Conservation (phyloP, 2,888 invertebrate genomes). For the Malachius bipustulatus region DNA sequence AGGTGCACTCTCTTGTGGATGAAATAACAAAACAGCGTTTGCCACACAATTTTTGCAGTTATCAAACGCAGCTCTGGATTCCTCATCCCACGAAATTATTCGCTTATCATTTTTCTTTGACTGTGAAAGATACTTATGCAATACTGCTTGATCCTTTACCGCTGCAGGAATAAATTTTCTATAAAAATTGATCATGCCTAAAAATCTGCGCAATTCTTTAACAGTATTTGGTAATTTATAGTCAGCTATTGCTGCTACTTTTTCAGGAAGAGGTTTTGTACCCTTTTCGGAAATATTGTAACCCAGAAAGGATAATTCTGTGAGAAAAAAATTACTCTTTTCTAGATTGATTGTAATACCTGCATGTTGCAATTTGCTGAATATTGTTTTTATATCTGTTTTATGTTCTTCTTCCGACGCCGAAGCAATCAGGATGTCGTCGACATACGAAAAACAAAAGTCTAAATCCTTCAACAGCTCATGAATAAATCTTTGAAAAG, state of each 20-base stretch:
- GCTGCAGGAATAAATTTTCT: constrained; percentile 13
- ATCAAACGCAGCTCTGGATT: constrained; percentile 7
- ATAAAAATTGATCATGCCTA: too few relatives aligned
- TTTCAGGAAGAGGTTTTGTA: constrained; percentile 21
- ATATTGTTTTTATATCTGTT: too few relatives aligned
- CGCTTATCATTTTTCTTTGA: constrained; percentile 5
- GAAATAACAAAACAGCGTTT: constrained; percentile 8
- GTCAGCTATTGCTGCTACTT: constrained; percentile 5
- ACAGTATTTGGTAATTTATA: constrained; percentile 5
- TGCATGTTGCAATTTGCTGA: too few relatives aligned
- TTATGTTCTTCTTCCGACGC: constrained; percentile 12
- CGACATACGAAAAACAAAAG: constrained; percentile 26
- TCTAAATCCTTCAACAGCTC: constrained; percentile 21
- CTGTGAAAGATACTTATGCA: neutral
- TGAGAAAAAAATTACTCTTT: too few relatives aligned
- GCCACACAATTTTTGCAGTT: constrained; percentile 7
- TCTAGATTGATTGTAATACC: too few relatives aligned
- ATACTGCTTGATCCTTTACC: constrained; percentile 6
- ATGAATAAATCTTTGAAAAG: constrained; percentile 30
- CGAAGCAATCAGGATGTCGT: constrained; percentile 28
- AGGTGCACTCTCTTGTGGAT: constrained; percentile 7
- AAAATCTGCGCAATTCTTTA: constrained; percentile 9
- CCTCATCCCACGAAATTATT: constrained; percentile 8
- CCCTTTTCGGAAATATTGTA: too few relatives aligned
- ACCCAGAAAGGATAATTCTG: too few relatives aligned